These are phyloP conservation scores for Stigmatopora nigra DNA, from an alignment of 2,113 vertebrate species.

Conservation along the genomic window DNA sequence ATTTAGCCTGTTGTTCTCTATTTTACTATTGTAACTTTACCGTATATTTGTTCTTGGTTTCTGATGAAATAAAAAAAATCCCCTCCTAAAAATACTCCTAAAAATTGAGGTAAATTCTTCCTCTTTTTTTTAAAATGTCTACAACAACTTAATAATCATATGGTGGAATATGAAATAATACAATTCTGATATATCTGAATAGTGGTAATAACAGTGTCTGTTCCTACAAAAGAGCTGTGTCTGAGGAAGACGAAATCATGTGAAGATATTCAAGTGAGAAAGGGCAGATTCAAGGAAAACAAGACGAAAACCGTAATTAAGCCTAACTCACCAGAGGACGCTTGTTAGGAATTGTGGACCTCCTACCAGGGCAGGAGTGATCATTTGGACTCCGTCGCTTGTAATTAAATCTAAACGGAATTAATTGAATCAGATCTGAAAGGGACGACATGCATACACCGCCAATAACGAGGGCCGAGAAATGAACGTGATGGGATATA, in stretches of 20 bases:
- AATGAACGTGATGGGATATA: conserved; percentile 46
- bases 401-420: conserved; percentile 78
- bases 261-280: conserved; percentile 1
- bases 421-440: conserved; percentile 77
- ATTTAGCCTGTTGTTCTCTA: no score
- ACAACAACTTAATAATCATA: no score
- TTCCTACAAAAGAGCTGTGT: background rate
- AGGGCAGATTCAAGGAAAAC: background rate
- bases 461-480: conserved; percentile 51
- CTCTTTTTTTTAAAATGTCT: no score
- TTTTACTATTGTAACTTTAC: no score
- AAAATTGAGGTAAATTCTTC: no score
- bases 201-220: background rate
- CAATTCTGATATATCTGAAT: background rate
- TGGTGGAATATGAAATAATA: no score
- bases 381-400: conserved; percentile 69
- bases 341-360: conserved; percentile 67
- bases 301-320: conserved; percentile 69
- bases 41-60: no score
- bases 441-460: conserved; percentile 73
- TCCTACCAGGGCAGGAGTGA: conserved; percentile 66
- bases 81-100: no score
- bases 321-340: conserved; percentile 64
- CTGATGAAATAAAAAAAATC: no score
- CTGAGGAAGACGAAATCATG: background rate